A percentile compares a stretch with the other conserved stretches of the same genome.
These are phyloP conservation scores for Ochropleura leucogaster DNA, from an alignment of 2,888 invertebrate species.

Conservation along the genomic window DNA sequence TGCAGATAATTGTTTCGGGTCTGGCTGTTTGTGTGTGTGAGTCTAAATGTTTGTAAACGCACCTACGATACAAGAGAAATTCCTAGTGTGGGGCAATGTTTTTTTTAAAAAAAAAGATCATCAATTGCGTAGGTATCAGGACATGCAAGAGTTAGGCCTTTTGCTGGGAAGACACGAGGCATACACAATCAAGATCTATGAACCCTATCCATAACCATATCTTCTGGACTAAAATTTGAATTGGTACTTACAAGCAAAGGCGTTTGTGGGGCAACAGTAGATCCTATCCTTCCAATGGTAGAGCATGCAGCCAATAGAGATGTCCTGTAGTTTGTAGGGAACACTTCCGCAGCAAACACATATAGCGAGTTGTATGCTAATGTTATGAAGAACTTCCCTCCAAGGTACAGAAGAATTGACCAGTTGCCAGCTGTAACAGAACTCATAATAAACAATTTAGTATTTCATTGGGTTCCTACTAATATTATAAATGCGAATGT, in stretches of 20 bases:
- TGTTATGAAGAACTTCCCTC: constrained; percentile 93
- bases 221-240: neutral
- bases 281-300: constrained; percentile 92
- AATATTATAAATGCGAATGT: no score
- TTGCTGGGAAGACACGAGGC: neutral
- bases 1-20: no score
- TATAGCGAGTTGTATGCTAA: constrained; percentile 92
- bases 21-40: no score
- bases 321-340: constrained; percentile 92
- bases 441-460: neutral
- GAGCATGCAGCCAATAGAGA: constrained; percentile 92
- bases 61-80: no score
- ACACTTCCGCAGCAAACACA: constrained; percentile 93
- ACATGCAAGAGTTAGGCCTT: neutral
- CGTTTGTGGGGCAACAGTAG: constrained; percentile 92
- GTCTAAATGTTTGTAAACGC: no score
- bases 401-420: constrained; percentile 90
- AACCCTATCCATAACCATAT: neutral
- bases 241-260: constrained; percentile 90
- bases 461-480: neutral
- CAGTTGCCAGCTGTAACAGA: constrained; percentile 85
- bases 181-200: neutral
- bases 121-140: neutral
- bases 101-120: neutral
- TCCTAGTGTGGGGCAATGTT: no score